Conservation (phyloP, 2,888 invertebrate genomes). For the Dynastes maya region DNA sequence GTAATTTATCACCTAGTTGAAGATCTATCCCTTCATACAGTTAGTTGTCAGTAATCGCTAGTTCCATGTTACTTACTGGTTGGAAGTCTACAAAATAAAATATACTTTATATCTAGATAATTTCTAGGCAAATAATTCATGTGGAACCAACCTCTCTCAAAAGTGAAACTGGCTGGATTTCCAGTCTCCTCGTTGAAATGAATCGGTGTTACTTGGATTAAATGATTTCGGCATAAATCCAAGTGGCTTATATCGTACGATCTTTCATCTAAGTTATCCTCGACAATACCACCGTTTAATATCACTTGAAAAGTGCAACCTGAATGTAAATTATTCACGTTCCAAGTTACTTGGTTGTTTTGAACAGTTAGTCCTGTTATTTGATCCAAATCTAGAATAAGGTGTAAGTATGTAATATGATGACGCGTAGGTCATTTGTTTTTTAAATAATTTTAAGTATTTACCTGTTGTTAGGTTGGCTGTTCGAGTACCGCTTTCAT, state of each 20-base stretch:
- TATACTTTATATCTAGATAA: neutral
- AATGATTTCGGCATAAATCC: neutral
- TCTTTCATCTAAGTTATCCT: neutral
- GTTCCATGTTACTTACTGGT: neutral
- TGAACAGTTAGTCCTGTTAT: neutral
- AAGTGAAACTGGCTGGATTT: neutral
- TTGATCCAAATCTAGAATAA: neutral
- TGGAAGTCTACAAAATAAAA: neutral
- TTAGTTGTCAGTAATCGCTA: neutral
- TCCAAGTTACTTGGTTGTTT: neutral
- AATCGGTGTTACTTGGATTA: neutral
- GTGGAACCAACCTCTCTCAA: neutral
- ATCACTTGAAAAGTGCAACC: neutral
- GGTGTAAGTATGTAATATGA: neutral
- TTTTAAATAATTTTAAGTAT: neutral
- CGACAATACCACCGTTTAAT: neutral
- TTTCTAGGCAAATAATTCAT: too few relatives aligned
- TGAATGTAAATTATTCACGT: neutral
- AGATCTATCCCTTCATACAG: too few relatives aligned
- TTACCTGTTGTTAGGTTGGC: neutral
- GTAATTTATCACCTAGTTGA: too few relatives aligned
- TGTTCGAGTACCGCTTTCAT: neutral
- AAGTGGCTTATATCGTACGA: neutral
- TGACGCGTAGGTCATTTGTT: neutral
- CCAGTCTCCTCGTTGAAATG: neutral